These are phyloP conservation scores for Pyrochroa serraticornis DNA, from an alignment of 2,888 invertebrate species.

Conservation along the genomic window DNA sequence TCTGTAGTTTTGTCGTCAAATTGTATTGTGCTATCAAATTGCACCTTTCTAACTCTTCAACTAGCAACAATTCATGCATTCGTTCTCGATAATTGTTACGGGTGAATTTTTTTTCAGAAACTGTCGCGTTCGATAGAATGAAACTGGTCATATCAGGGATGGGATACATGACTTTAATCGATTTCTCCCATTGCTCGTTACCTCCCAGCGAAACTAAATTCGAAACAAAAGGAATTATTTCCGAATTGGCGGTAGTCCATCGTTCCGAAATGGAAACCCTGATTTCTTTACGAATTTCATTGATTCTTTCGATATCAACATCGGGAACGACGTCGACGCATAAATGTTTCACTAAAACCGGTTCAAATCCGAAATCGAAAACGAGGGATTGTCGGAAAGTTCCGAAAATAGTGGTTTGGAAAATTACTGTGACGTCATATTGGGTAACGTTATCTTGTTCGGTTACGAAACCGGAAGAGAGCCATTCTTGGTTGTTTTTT, in stretches of 20 bases:
- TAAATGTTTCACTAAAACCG: constrained; percentile 68
- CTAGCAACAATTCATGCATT: constrained; percentile 76
- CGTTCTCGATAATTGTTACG: constrained; percentile 74
- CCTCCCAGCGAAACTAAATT: constrained; percentile 39
- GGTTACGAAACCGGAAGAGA: constrained; percentile 21
- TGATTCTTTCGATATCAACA: constrained; percentile 68
- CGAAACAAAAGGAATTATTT: constrained; percentile 54
- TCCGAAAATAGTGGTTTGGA: constrained; percentile 71
- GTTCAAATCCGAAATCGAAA: constrained; percentile 74
- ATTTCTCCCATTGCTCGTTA: constrained; percentile 61
- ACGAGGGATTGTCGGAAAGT: constrained; percentile 80
- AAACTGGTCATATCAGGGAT: constrained; percentile 71
- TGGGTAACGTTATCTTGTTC: constrained; percentile 36
- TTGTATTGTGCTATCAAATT: constrained; percentile 72
- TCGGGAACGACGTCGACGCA: constrained; percentile 79
- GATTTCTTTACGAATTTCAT: constrained; percentile 68
- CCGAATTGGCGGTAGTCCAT: constrained; percentile 61
- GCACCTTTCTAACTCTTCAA: constrained; percentile 79
- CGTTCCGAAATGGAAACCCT: constrained; percentile 66
- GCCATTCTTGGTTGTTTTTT: constrained; percentile 63
- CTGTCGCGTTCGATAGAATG: constrained; percentile 70
- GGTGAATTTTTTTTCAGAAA: constrained; percentile 67
- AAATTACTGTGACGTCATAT: constrained; percentile 43
- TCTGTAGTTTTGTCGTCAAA: constrained; percentile 67
- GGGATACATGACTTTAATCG: constrained; percentile 67